phyloP scores from a whole-genome alignment of 2,113 vertebrate genomes.

The Lepidothrix coronata region DNA sequence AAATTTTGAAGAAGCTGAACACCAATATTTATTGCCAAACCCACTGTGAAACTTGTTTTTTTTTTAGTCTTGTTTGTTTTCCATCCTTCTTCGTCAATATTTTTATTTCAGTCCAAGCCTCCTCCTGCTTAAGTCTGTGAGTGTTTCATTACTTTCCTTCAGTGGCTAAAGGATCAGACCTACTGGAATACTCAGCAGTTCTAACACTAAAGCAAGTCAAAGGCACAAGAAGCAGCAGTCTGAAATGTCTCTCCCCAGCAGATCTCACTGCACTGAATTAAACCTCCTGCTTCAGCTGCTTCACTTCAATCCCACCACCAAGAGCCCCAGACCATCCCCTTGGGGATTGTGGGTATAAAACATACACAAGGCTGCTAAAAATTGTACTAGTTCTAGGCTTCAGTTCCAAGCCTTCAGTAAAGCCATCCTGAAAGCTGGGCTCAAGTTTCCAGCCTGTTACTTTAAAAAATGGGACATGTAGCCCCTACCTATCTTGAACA shows the following conservation, averaged over 20 bases:
- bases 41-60: rapidly evolving
- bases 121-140: neutral
- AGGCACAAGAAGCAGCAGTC: neutral
- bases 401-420: neutral
- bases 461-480: neutral
- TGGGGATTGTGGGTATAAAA: neutral
- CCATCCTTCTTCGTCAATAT: neutral
- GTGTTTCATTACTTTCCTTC: neutral
- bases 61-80: neutral
- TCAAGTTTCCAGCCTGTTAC: no score
- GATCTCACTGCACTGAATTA: neutral
- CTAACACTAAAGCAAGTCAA: neutral
- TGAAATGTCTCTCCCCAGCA: neutral
- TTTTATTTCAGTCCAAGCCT: neutral
- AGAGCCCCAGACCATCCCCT: neutral
- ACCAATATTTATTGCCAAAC: neutral
- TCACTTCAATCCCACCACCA: neutral
- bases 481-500: neutral
- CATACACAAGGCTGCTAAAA: neutral
- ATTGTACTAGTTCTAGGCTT: neutral
- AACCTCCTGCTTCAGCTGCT: neutral
- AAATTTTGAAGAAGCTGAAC: neutral
- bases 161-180: neutral
- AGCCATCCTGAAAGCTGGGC: neutral
- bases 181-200: neutral